A percentile compares a stretch with the other conserved stretches of the same genome.
Evolutionary conservation across 2,888 invertebrate species (phyloP).

Genomic region (Villa cingulata): DNA sequence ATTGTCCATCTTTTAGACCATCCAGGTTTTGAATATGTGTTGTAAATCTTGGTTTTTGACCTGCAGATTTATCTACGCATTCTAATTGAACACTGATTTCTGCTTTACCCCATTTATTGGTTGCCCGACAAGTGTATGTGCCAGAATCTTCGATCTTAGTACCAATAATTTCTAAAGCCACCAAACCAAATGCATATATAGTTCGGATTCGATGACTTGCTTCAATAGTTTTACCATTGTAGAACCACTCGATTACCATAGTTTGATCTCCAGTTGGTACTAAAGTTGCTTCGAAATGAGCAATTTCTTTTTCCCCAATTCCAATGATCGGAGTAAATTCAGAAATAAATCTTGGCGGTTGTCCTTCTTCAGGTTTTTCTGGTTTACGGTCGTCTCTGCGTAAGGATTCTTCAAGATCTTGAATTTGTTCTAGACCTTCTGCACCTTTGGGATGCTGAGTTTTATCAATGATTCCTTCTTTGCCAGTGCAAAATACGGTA

Average conservation of each 20-base stretch:
- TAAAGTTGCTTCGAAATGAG: slow-evolving; percentile 93
- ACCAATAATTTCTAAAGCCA: slow-evolving; percentile 88
- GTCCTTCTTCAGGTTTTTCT: slow-evolving; percentile 62
- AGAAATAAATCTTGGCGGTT: slow-evolving; percentile 77
- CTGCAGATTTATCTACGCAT: slow-evolving; percentile 71
- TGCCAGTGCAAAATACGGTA: slow-evolving; percentile 69
- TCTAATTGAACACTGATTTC: slow-evolving; percentile 72
- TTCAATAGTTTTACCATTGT: slow-evolving; percentile 76
- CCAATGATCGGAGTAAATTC: slow-evolving; percentile 71
- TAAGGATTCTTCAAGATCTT: slow-evolving; percentile 77
- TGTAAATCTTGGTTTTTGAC: slow-evolving; percentile 78
- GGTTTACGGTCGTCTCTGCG: slow-evolving; percentile 54
- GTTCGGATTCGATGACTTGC: slow-evolving; percentile 84
- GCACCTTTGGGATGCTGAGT: slow-evolving; percentile 94
- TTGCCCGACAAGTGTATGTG: slow-evolving; percentile 74
- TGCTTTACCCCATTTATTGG: slow-evolving; percentile 77
- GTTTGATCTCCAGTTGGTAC: slow-evolving; percentile 88
- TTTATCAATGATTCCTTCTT: slow-evolving; percentile 69
- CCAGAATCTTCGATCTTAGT: slow-evolving; percentile 89
- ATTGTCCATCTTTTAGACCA: slow-evolving; percentile 81
- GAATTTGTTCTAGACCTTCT: slow-evolving; percentile 80
- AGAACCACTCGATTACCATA: slow-evolving; percentile 93
- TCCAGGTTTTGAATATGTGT: slow-evolving; percentile 73
- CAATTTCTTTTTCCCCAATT: slow-evolving; percentile 87
- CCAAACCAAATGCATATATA: slow-evolving; percentile 95